phyloP scores from a whole-genome alignment of 2,888 invertebrate species.

The Drosophila subsilvestris region DNA sequence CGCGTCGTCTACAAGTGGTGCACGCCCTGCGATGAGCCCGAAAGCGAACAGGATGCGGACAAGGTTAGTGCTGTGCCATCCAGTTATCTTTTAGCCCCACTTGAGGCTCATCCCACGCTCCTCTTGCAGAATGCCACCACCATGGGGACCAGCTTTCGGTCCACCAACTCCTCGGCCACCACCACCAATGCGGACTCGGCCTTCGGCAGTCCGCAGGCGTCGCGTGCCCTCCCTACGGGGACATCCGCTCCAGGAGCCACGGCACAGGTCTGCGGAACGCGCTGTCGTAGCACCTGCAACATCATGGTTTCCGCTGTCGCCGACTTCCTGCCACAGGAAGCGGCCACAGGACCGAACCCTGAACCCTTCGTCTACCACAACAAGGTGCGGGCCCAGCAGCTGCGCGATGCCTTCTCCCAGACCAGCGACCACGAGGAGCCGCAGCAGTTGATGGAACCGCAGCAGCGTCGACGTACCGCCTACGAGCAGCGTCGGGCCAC shows the following conservation, averaged over 20 bases:
- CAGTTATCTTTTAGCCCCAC: not conserved
- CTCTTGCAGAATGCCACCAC: constrained; percentile 34
- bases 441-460: constrained; percentile 69
- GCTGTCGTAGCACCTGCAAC: constrained; percentile 88
- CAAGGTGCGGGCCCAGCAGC: constrained; percentile 81
- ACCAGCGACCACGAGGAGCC: constrained; percentile 83
- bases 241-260: constrained; percentile 39
- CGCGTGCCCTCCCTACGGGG: constrained; percentile 44
- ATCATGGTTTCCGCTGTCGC: constrained; percentile 87
- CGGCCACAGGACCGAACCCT: constrained; percentile 59
- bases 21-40: constrained; percentile 83
- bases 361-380: constrained; percentile 82
- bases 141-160: constrained; percentile 80
- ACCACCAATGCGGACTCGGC: constrained; percentile 84
- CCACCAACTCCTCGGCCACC: constrained; percentile 79
- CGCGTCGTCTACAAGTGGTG: constrained; percentile 84
- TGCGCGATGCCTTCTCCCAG: constrained; percentile 83
- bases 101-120: not conserved
- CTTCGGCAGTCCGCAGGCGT: constrained; percentile 85
- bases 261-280: constrained; percentile 78
- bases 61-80: constrained; percentile 50
- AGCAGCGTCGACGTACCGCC: constrained; percentile 63
- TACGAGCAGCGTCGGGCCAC: constrained; percentile 80
- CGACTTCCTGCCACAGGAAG: constrained; percentile 62
- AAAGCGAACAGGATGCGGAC: constrained; percentile 48